phyloP scores from a whole-genome alignment of 1,140 invertebrate genomes.

The Sesamia nonagrioides region DNA sequence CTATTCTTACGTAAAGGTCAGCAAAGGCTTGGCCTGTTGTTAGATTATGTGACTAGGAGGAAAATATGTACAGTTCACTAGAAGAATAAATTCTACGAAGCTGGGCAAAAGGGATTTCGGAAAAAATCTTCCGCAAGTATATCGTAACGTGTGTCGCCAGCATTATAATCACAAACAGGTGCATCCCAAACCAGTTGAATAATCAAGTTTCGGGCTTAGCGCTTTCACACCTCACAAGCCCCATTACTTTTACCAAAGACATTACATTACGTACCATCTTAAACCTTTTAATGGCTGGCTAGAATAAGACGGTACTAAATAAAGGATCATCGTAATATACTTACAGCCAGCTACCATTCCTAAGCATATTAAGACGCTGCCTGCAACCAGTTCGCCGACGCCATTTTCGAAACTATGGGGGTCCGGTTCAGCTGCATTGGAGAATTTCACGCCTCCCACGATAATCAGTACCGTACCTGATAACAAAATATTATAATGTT shows the following conservation, averaged over 20 bases:
- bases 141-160: too few species aligned
- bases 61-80: not conserved
- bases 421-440: conserved; percentile 64
- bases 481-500: conserved; percentile 45
- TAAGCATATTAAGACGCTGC: conserved; percentile 77
- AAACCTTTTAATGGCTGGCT: not conserved
- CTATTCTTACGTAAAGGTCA: conserved; percentile 41
- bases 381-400: conserved; percentile 76
- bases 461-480: conserved; percentile 79
- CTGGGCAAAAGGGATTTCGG: not conserved
- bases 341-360: conserved; percentile 79
- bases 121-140: not conserved
- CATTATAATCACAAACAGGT: not conserved
- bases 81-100: not conserved
- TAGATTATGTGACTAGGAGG: not conserved
- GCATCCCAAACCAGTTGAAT: not conserved
- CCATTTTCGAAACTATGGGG: conserved; percentile 72
- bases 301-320: not conserved
- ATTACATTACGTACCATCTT: too few species aligned
- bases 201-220: not conserved
- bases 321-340: conserved; percentile 47
- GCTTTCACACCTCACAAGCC: not conserved
- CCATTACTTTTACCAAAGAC: not conserved
- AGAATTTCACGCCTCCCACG: conserved; percentile 78
- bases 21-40: conserved; percentile 14